Evolutionary conservation across 2,113 vertebrate species (phyloP).

Genomic region (Pteronura brasiliensis): DNA sequence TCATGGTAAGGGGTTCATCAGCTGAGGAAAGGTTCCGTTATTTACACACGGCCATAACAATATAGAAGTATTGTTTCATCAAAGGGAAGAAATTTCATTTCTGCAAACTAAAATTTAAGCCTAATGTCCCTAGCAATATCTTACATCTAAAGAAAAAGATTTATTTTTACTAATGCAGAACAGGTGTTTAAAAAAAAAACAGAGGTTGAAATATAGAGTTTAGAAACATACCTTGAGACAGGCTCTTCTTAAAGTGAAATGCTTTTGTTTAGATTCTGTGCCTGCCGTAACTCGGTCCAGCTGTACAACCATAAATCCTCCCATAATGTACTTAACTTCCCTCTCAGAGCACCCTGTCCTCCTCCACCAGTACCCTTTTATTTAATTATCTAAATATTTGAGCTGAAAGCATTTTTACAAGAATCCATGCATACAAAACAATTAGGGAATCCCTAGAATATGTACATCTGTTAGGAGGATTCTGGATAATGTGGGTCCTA

Average conservation of each 20-base stretch:
- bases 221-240: constrained; percentile 12
- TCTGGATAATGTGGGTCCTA: not conserved
- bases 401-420: constrained; percentile 60
- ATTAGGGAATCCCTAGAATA: not conserved
- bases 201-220: constrained; percentile 7
- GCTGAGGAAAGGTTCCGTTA: not conserved
- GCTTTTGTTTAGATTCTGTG: constrained; percentile 35
- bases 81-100: constrained; percentile 30
- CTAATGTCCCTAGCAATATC: not conserved
- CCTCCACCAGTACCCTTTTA: constrained; percentile 38
- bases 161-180: constrained; percentile 41
- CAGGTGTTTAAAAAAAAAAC: not conserved
- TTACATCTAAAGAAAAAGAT: constrained; percentile 37
- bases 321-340: constrained; percentile 31
- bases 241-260: not conserved
- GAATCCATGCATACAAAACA: constrained; percentile 45
- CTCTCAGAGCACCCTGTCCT: not conserved
- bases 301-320: constrained; percentile 51
- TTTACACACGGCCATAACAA: not conserved
- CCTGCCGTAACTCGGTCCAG: constrained; percentile 46
- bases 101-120: constrained; percentile 6
- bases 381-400: constrained; percentile 69
- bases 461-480: constrained; percentile 1
- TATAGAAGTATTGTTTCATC: not conserved
- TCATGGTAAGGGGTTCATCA: not conserved